Percentiles rank a stretch among this genome's conserved stretches.
Conservation (phyloP, 2,888 invertebrate species). For the Cheilosia soror region DNA sequence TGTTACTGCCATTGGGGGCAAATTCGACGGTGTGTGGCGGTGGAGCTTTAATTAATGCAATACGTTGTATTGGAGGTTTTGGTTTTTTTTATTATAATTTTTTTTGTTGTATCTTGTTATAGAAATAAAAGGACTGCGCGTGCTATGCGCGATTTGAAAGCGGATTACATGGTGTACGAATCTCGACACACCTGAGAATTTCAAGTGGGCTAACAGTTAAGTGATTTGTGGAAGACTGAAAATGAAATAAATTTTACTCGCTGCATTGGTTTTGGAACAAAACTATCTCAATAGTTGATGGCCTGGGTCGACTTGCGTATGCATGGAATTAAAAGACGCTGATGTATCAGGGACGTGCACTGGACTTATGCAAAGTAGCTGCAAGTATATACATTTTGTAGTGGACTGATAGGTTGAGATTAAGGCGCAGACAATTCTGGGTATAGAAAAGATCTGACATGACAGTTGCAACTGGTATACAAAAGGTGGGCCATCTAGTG, state of each 20-base stretch:
- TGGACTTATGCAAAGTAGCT: constrained; percentile 20
- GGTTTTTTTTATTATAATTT: background rate
- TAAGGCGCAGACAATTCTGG: too few species aligned
- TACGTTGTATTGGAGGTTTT: constrained; percentile 14
- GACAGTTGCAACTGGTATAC: too few species aligned
- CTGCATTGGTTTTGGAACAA: background rate
- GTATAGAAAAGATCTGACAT: too few species aligned
- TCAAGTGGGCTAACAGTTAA: constrained; percentile 26
- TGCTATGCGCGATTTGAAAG: constrained; percentile 63
- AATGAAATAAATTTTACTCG: background rate
- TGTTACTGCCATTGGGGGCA: constrained; percentile 65
- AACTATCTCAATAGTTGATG: background rate
- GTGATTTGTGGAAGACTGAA: constrained; percentile 39
- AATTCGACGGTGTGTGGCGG: constrained; percentile 17
- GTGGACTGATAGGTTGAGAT: background rate
- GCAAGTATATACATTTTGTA: background rate
- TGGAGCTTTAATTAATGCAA: constrained; percentile 60
- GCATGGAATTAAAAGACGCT: background rate
- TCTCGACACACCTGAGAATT: constrained; percentile 67
- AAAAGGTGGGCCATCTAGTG: too few species aligned
- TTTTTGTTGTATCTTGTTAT: background rate
- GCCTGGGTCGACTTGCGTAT: background rate
- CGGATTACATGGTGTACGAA: constrained; percentile 29
- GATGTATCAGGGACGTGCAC: background rate
- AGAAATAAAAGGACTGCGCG: constrained; percentile 62